Percentiles rank a stretch among this genome's conserved stretches.
Evolutionary conservation across 1,140 invertebrate genomes (phyloP).

Genomic region (Aphis craccivora): DNA sequence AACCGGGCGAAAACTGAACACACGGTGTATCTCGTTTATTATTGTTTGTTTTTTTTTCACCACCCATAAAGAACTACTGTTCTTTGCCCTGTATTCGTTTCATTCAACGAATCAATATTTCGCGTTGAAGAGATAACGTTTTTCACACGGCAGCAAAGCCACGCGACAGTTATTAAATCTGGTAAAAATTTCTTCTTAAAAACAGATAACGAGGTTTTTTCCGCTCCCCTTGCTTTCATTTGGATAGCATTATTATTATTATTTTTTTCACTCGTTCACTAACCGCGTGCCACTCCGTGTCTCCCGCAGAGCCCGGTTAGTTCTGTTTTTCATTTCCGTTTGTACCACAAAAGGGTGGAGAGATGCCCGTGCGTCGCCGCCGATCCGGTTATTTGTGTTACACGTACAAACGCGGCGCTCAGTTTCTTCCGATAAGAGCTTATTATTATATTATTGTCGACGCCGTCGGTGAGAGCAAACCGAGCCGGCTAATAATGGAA

Average conservation of each 20-base stretch:
- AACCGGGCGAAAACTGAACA: conserved; percentile 35
- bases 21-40: background rate
- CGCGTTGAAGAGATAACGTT: conserved; percentile 50
- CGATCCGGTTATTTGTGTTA: conserved; percentile 50
- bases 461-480: background rate
- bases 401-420: conserved; percentile 9
- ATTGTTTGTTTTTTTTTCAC: conserved; percentile 13
- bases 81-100: background rate
- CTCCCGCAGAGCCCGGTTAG: conserved; percentile 21
- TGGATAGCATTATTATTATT: conserved; percentile 30
- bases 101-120: conserved; percentile 51
- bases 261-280: background rate
- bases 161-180: conserved; percentile 48
- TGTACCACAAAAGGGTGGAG: conserved; percentile 13
- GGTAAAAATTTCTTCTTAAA: conserved; percentile 52
- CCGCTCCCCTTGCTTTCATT: conserved; percentile 45
- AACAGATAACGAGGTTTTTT: conserved; percentile 42
- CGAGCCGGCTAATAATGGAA: conserved; percentile 42
- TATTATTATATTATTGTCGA: conserved; percentile 35
- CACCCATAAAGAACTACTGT: conserved; percentile 18
- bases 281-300: background rate
- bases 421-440: conserved; percentile 50
- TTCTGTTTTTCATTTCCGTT: conserved; percentile 58
- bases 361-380: conserved; percentile 17
- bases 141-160: background rate